Evolutionary conservation across 2,113 vertebrate species (phyloP).

Genomic region (Prinia subflava): DNA sequence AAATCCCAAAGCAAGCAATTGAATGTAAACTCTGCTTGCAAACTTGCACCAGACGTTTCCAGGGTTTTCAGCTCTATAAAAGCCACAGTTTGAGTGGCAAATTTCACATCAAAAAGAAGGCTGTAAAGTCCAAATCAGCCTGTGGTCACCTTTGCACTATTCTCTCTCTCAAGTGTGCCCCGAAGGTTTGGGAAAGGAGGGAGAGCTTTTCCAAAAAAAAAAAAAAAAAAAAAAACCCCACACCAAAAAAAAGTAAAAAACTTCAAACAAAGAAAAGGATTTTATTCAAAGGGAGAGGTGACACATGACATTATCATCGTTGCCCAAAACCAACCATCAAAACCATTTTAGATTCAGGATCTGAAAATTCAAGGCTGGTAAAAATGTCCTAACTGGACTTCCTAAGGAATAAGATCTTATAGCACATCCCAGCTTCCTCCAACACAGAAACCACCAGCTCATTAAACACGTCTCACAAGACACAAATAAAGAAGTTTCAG

Average conservation of each 20-base stretch:
- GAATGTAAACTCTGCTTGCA: neutral
- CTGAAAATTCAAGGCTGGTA: neutral
- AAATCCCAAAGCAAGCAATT: neutral
- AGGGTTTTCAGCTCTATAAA: neutral
- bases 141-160: neutral
- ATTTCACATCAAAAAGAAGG: neutral
- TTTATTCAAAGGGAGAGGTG: neutral
- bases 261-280: neutral
- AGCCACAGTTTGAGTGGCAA: neutral
- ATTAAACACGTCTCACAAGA: neutral
- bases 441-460: neutral
- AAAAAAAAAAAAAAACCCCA: neutral
- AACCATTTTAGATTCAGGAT: neutral
- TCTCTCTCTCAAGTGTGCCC: neutral
- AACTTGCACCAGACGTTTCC: neutral
- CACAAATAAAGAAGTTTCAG: neutral
- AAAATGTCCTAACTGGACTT: neutral
- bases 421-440: neutral
- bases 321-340: neutral
- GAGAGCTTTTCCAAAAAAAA: neutral
- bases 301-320: neutral
- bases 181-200: neutral
- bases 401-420: neutral
- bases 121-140: neutral
- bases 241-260: neutral